Conservation (phyloP, 2,113 vertebrate species). For the Amphiprion percula region DNA sequence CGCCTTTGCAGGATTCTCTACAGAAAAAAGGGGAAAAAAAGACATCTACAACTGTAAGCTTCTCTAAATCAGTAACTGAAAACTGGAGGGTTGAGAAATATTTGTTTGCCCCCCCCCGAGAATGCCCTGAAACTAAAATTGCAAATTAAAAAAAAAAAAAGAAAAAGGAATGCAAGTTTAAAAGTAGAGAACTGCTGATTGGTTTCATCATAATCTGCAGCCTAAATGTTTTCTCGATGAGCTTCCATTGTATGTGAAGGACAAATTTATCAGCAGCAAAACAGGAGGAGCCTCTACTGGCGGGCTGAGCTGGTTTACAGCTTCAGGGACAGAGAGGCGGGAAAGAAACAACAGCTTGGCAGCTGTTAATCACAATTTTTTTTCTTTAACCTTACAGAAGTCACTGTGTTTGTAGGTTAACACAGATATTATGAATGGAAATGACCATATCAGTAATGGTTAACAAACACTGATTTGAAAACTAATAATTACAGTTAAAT, state of each 20-base stretch:
- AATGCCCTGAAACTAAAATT: slow-evolving; percentile 1
- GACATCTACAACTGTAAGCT: not conserved
- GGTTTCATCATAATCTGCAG: slow-evolving; percentile 34
- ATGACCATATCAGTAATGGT: too few species aligned
- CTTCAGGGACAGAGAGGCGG: slow-evolving; percentile 19
- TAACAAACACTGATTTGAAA: too few species aligned
- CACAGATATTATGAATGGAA: too few species aligned
- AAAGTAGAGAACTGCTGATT: slow-evolving; percentile 41
- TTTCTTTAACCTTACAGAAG: not conserved
- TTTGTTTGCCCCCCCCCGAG: slow-evolving; percentile 10
- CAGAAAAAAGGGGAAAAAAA: not conserved
- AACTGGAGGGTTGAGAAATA: slow-evolving; percentile 12
- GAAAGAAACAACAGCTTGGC: slow-evolving; percentile 7
- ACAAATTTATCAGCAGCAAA: slow-evolving; percentile 52
- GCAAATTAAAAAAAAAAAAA: slow-evolving; percentile 5
- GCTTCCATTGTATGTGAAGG: slow-evolving; percentile 44
- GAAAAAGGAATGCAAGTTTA: not conserved
- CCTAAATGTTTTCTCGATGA: slow-evolving; percentile 20
- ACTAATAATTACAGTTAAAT: not conserved
- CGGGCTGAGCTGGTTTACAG: slow-evolving; percentile 34
- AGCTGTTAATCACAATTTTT: slow-evolving; percentile 2
- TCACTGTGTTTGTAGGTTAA: not conserved
- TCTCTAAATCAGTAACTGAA: slow-evolving; percentile 13
- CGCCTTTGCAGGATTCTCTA: not conserved
- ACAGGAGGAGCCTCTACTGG: slow-evolving; percentile 42